A percentile compares a stretch with the other conserved stretches of the same genome.
phyloP scores from a whole-genome alignment of 2,888 invertebrate genomes.

The Molorchus minor region DNA sequence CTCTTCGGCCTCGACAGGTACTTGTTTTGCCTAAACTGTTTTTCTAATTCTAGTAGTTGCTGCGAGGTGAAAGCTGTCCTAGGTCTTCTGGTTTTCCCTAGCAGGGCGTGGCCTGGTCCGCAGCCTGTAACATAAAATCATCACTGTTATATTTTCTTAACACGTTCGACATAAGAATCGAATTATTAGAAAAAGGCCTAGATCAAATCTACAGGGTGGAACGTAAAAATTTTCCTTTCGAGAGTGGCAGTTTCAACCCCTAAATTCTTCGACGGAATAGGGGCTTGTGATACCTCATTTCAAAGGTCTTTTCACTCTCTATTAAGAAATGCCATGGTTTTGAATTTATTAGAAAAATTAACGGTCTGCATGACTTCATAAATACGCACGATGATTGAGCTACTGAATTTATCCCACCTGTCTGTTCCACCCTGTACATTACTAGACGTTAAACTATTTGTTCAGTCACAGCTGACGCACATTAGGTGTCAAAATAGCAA shows the following conservation, averaged over 20 bases:
- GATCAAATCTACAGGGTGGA: too few species aligned
- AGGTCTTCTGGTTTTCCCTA: conserved; percentile 90
- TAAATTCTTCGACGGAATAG: too few species aligned
- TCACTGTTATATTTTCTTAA: not conserved
- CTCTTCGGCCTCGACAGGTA: conserved; percentile 97
- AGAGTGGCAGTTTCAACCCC: too few species aligned
- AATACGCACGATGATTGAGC: too few species aligned
- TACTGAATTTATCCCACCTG: too few species aligned
- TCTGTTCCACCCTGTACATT: too few species aligned
- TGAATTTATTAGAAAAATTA: not conserved
- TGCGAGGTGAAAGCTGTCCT: conserved; percentile 98
- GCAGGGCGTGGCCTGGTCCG: conserved; percentile 77
- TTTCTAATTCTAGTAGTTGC: conserved; percentile 95
- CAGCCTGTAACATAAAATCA: conserved; percentile 62
- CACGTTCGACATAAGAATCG: too few species aligned
- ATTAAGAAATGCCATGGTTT: not conserved
- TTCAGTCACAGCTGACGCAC: not conserved
- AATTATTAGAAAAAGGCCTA: too few species aligned
- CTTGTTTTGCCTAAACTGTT: conserved; percentile 99
- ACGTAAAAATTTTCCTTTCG: too few species aligned
- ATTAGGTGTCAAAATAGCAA: not conserved
- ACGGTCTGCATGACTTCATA: not conserved
- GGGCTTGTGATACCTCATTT: too few species aligned
- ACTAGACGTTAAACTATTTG: too few species aligned
- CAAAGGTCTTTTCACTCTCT: too few species aligned